phyloP scores from a whole-genome alignment of 2,888 invertebrate species.

The Eurois occulta region DNA sequence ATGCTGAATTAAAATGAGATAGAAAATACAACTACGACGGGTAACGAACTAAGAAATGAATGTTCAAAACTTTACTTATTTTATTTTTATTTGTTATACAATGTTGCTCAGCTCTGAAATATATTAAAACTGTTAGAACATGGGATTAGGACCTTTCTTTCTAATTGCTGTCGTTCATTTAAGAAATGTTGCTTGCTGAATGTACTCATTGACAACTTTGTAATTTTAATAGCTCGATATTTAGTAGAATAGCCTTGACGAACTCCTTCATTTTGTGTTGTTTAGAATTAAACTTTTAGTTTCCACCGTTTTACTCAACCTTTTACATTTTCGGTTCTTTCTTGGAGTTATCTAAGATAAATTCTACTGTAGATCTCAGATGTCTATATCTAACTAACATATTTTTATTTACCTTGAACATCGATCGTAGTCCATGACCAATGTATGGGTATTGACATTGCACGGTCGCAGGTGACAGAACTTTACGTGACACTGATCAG shows the following conservation, averaged over 20 bases:
- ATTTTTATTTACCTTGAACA: not conserved
- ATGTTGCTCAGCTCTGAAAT: not conserved
- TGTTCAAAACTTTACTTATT: not conserved
- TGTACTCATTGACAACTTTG: not conserved
- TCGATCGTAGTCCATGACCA: not conserved
- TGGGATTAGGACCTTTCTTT: not conserved
- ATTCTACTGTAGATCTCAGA: not conserved
- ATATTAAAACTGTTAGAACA: not conserved
- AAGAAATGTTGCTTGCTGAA: not conserved
- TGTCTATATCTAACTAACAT: not conserved
- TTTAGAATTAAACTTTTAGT: not conserved
- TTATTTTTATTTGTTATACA: not conserved
- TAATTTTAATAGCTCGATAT: not conserved
- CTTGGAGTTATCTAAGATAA: not conserved
- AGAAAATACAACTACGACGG: not conserved
- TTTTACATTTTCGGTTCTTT: not conserved
- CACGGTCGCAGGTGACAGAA: not conserved
- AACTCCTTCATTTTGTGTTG: not conserved
- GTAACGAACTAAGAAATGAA: not conserved
- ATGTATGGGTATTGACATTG: not conserved
- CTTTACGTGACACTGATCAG: slow-evolving; percentile 14
- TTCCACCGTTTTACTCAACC: not conserved
- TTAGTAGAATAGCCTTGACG: not conserved
- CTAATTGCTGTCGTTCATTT: not conserved
- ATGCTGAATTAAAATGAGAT: not conserved